These are phyloP conservation scores for Oreochromis tanganicae DNA, from an alignment of 2,113 vertebrate species.

Conservation along the genomic window DNA sequence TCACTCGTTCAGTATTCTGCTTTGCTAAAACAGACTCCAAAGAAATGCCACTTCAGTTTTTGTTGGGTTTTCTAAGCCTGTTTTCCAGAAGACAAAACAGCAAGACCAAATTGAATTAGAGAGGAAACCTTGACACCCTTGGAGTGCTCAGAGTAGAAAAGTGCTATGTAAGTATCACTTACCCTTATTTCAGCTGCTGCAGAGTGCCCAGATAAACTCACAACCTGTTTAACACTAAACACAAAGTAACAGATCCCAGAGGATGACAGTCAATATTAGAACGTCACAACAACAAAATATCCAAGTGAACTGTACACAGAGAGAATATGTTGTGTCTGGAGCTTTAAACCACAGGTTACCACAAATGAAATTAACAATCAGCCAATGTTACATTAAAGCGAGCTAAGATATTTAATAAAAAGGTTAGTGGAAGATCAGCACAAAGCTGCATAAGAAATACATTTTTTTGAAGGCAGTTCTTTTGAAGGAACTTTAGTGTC, in stretches of 20 bases:
- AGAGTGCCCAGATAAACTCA: background rate
- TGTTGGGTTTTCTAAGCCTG: background rate
- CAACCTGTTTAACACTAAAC: background rate
- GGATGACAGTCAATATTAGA: background rate
- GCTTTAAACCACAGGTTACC: background rate
- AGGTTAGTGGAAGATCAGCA: background rate
- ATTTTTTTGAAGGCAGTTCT: background rate
- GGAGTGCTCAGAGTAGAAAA: background rate
- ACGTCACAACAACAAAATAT: background rate
- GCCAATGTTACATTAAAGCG: background rate
- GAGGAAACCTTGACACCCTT: background rate
- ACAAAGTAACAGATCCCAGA: background rate
- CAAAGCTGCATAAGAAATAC: background rate
- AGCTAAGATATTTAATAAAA: background rate
- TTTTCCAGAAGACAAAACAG: background rate
- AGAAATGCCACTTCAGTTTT: background rate
- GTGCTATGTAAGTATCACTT: background rate
- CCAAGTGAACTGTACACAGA: background rate
- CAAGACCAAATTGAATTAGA: background rate
- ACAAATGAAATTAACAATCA: background rate
- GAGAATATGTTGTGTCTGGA: background rate
- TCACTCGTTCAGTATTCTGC: background rate
- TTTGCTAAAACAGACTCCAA: background rate
- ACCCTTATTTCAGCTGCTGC: background rate
- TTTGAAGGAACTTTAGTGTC: background rate